A percentile compares a stretch with the other conserved stretches of the same genome.
phyloP scores from a whole-genome alignment of 2,888 invertebrate genomes.

The Drosophila eohydei region DNA sequence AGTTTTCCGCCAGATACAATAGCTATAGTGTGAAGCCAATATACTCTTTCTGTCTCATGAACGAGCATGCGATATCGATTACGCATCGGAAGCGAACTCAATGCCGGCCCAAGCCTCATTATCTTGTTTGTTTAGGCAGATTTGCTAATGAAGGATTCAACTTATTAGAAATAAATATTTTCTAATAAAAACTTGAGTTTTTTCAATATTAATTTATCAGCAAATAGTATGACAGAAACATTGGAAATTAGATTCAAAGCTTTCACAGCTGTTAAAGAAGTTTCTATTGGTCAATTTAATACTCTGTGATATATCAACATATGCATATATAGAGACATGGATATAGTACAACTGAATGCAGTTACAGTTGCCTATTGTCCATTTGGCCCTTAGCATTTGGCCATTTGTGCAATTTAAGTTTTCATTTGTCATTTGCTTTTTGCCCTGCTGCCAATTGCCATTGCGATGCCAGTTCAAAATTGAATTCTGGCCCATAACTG shows the following conservation, averaged over 20 bases:
- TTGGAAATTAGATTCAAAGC: background rate
- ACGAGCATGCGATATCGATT: background rate
- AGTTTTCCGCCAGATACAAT: background rate
- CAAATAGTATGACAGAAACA: no score
- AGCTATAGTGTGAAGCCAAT: background rate
- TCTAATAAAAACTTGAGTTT: background rate
- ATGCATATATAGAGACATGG: background rate
- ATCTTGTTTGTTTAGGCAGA: background rate
- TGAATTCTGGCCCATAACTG: conserved; percentile 61
- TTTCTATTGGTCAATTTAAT: background rate
- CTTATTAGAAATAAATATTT: background rate
- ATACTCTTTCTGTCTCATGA: background rate
- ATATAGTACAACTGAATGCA: background rate
- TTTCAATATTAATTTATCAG: background rate
- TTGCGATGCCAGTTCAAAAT: conserved; percentile 70
- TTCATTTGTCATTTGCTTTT: conserved; percentile 73
- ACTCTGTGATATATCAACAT: background rate
- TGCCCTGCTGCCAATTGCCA: conserved; percentile 68
- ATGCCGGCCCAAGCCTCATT: background rate
- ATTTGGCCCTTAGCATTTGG: conserved; percentile 50
- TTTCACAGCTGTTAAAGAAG: no score
- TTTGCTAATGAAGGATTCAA: background rate
- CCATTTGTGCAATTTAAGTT: conserved; percentile 67
- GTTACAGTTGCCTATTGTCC: conserved; percentile 1
- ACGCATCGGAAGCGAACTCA: background rate